These are phyloP conservation scores for Diglossa cyanea DNA, from an alignment of 2,797 vertebrate genomes.

Conservation along the genomic window DNA sequence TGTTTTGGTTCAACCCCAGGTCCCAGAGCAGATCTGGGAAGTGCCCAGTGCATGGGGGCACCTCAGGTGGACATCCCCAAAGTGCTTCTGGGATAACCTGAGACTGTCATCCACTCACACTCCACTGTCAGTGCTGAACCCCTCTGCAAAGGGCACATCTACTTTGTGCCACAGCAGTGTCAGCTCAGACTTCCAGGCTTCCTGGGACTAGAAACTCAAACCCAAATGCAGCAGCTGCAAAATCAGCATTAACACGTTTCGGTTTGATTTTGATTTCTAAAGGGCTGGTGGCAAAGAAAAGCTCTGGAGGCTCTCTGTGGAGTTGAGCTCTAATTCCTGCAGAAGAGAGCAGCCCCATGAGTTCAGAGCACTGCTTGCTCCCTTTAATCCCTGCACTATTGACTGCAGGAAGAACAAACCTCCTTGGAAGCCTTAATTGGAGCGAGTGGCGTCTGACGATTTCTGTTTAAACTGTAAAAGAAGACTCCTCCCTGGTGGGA, in stretches of 20 bases:
- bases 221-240: background rate
- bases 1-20: background rate
- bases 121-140: background rate
- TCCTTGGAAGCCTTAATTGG: conserved; percentile 42
- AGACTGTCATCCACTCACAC: background rate
- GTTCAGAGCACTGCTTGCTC: background rate
- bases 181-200: background rate
- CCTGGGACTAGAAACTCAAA: background rate
- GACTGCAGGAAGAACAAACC: conserved; percentile 12
- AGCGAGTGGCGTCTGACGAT: conserved; percentile 5
- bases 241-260: background rate
- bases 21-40: background rate
- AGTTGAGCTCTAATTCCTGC: background rate
- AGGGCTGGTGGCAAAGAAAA: background rate
- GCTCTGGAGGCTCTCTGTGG: background rate
- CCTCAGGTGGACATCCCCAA: background rate
- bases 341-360: background rate
- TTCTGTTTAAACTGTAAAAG: conserved; percentile 40
- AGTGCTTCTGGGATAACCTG: background rate
- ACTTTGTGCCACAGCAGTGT: background rate
- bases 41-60: accelerated
- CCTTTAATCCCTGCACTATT: conserved; percentile 3
- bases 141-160: background rate
- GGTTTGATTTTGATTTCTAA: conserved; percentile 16
- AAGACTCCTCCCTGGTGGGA: conserved; percentile 9